A percentile compares a stretch with the other conserved stretches of the same genome.
Conservation (phyloP, 1,140 invertebrate genomes). For the Megalopta genalis region DNA sequence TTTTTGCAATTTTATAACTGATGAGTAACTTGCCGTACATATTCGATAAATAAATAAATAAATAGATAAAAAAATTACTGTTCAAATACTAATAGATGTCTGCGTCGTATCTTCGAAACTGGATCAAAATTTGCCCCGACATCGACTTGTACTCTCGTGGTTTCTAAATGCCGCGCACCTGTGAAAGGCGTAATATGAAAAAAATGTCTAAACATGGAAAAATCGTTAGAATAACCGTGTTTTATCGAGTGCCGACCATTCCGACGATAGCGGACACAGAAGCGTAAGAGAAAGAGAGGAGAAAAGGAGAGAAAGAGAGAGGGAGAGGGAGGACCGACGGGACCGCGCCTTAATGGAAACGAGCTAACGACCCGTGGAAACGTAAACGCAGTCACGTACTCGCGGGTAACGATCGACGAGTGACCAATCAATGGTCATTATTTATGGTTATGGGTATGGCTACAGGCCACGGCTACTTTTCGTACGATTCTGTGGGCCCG, state of each 20-base stretch:
- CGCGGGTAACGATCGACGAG: slow-evolving; percentile 74
- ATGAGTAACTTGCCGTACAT: too few species aligned
- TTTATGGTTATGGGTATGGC: slow-evolving; percentile 61
- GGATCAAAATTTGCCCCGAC: too few species aligned
- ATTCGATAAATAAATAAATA: too few species aligned
- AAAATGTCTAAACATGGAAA: background rate
- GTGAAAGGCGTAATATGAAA: too few species aligned
- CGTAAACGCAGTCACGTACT: slow-evolving; percentile 76
- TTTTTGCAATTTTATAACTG: too few species aligned
- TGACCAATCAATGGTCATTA: slow-evolving; percentile 76
- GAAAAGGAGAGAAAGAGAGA: slow-evolving; percentile 56
- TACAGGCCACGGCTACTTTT: slow-evolving; percentile 57
- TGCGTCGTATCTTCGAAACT: too few species aligned
- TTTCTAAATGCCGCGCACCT: too few species aligned
- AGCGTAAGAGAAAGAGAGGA: slow-evolving; percentile 45
- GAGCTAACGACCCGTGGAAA: slow-evolving; percentile 76
- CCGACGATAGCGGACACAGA: background rate
- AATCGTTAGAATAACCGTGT: background rate
- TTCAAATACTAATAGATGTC: too few species aligned
- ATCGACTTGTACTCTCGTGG: too few species aligned
- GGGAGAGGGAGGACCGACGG: slow-evolving; percentile 56
- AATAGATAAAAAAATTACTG: too few species aligned
- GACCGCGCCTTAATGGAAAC: slow-evolving; percentile 76
- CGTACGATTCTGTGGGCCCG: slow-evolving; percentile 37
- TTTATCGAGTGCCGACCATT: background rate